Conservation (phyloP, 1,140 invertebrate species). For the Drosophila arawakana region DNA sequence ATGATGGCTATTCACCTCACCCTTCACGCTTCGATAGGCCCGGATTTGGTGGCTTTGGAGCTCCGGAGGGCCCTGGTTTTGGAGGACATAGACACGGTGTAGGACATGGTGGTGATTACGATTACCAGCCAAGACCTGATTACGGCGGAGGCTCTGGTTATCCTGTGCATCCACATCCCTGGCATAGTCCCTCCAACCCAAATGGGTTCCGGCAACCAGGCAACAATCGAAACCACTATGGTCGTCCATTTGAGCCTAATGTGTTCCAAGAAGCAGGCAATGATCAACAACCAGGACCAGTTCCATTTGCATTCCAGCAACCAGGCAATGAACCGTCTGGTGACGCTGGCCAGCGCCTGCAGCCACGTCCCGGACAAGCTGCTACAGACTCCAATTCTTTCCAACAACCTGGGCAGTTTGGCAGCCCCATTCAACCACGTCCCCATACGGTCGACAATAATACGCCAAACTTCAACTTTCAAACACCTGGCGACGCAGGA, state of each 20-base stretch:
- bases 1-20: neutral
- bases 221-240: too few relatives aligned
- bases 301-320: slow-evolving; percentile 15
- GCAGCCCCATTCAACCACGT: slow-evolving; percentile 28
- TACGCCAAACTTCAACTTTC: too few relatives aligned
- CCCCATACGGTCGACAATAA: neutral
- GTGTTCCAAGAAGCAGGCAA: too few relatives aligned
- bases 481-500: too few relatives aligned
- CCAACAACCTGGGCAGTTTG: slow-evolving; percentile 1
- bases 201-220: too few relatives aligned
- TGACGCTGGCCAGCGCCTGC: neutral
- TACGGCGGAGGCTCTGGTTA: too few relatives aligned
- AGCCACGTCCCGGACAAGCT: slow-evolving; percentile 7
- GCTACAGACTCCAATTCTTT: neutral
- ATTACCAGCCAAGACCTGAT: neutral
- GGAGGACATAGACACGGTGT: slow-evolving; percentile 6
- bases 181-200: too few relatives aligned
- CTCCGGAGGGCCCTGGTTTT: neutral
- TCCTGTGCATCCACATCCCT: too few relatives aligned
- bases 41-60: neutral
- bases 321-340: neutral
- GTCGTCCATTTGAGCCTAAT: too few relatives aligned
- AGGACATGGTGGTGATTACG: neutral
- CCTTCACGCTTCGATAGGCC: too few relatives aligned
- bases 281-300: neutral